Base-by-base conservation (phyloP, 2,113 vertebrate species). In the Oenanthe oenanthe region DNA sequence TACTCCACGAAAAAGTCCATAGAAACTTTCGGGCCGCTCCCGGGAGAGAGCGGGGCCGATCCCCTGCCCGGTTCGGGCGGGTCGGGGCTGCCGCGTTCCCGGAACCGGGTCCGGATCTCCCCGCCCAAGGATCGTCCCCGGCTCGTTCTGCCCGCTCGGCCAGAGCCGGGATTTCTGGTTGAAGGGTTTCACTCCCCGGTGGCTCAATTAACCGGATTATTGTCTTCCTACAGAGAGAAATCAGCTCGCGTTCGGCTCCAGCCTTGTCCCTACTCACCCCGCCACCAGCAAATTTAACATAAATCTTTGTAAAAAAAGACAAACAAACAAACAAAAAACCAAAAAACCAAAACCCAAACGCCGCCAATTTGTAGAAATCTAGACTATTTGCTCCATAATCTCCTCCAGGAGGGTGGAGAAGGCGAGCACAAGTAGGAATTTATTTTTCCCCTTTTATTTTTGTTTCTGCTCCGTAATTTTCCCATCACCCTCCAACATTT, bases 181-280 rank as follows among this genome's bases (percentile, higher is more conserved):
- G 98, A 98, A 98, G 98, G 98, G 94, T 97, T 97, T 93, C 95
- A 17, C 68, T 99, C 99, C 99, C 99, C 94, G 70, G 99, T 98
- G 99, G 98, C 98, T 99, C 98, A 99, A 99, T 99, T 99, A 99
- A 98, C 97, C 92, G 98, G 99, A 99, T 99, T 99, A 99, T 99
- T 98, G 98, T 98, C 97, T 97, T 98, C 97, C 98, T 98, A 97
- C 93, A 97, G 98, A 98, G 98, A 98, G 98, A 97, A 98, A 98
- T 98, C 98, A 97, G 96, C 98, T 97, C 73, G 42, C 73, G 96
- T 98, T 98, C 98, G 97, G 97, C 98, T 97, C 32, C 95, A 94
- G 92, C 92, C 93, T 89, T 54, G 92, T 90, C 97, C 89, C 73
- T 31, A n/a, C 93, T 56, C 92, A 75, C 40, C 84, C 91, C 61